phyloP scores from a whole-genome alignment of 2,797 vertebrate species.

The Fringilla coelebs region DNA sequence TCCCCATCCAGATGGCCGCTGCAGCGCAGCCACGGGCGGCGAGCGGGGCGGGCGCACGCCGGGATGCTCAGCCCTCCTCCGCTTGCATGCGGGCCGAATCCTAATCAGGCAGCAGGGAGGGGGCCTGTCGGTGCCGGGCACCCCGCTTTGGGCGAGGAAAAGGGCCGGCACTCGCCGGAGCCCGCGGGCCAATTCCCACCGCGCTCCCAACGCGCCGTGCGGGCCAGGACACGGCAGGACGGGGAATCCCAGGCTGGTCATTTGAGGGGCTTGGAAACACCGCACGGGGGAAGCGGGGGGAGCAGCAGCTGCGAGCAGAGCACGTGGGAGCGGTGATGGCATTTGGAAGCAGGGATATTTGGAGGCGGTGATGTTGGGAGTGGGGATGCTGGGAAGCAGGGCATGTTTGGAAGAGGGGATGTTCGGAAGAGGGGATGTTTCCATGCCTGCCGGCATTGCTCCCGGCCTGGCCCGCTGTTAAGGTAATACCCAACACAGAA shows the following conservation, averaged over 20 bases:
- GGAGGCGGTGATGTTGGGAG: not conserved
- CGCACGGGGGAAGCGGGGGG: not conserved
- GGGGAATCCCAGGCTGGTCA: not conserved
- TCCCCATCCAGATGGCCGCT: constrained; percentile 12
- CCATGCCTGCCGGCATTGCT: not conserved
- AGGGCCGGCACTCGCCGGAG: not conserved
- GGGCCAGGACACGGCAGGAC: not conserved
- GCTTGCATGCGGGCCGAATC: not conserved
- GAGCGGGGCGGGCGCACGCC: not conserved
- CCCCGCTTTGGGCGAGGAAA: not conserved
- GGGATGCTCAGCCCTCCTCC: not conserved
- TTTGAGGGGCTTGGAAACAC: not conserved
- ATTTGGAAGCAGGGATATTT: not conserved
- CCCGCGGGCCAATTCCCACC: rapidly evolving
- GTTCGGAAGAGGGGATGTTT: not conserved
- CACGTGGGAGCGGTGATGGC: not conserved
- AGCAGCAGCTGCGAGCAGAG: not conserved
- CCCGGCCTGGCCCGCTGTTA: not conserved
- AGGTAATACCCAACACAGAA: not conserved
- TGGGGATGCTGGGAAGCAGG: not conserved
- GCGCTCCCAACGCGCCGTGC: rapidly evolving
- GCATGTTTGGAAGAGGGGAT: not conserved
- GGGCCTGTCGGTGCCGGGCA: not conserved
- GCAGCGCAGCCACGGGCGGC: not conserved
- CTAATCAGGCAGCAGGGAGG: not conserved